Evolutionary conservation across 1,140 invertebrate species (phyloP), one percentile per base, ranked within the genome.

Genomic region (Brachionus rotundiformis): DNA sequence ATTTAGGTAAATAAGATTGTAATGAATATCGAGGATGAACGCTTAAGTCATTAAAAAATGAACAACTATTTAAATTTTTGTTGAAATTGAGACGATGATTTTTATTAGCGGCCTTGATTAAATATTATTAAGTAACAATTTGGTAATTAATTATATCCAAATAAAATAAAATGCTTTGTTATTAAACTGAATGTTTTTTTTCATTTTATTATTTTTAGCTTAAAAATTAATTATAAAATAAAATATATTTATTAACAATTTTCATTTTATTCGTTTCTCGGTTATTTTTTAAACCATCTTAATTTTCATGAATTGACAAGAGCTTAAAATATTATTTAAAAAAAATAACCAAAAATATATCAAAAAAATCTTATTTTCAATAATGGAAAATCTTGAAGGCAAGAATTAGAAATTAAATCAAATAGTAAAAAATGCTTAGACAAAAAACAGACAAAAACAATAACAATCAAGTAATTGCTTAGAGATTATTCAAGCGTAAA

Each of bases 401-500:
- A 63, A 63, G 23, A 63, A 63, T 63, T 41, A 19, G 47, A 54
- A 54, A 19, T 54, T 54, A 54, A 54, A 54, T 54, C 47, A 54
- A 54, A 8, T 54, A 54, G 16, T 16, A 68, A 33, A 68, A 13
- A 68, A 39, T 10, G 16, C 4, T 36, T 13, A 33, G 33, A 68
- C 27, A 68, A 68, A 36, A 33, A 68, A 68, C 27, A 68, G 16
- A 68, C 47, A 68, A 36, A 16, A 68, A 68, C 16, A 44, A 25
- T 19, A 73, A 73, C 29, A 44, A 73, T 19, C 41, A 25, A 44
- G n/a, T 44, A 71, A 36, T 10, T 71, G 29, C 31, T 71, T 41
- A 71, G 7, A 71, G 33, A 71, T 71, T 71, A 73, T 73, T 73
- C 36, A 73, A 25, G 13, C 68, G 36, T 29, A 73, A 73, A 73